A percentile compares a stretch with the other conserved stretches of the same genome.
These are phyloP conservation scores for Montipora capitata DNA, from an alignment of 92 coral and sea anemone genomes.

Conservation along the genomic window DNA sequence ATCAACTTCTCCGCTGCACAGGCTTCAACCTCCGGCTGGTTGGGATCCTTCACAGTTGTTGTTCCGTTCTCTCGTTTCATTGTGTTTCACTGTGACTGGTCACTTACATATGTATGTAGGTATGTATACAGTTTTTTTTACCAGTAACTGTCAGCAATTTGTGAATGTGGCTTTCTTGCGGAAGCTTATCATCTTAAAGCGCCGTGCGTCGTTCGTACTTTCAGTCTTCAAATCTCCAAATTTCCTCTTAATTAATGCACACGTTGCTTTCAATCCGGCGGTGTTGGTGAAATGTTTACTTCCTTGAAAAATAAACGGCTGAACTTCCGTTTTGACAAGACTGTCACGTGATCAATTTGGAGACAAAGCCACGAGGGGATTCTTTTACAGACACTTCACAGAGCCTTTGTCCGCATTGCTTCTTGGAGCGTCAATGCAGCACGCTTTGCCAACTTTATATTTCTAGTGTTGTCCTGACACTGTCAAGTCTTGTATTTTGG, in stretches of 20 bases:
- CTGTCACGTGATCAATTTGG: constrained; percentile 4
- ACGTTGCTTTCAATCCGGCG: too few species aligned
- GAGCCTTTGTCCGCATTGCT: background rate
- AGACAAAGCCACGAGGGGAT: background rate
- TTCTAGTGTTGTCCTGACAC: background rate
- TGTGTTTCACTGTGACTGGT: too few species aligned
- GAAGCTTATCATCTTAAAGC: too few species aligned
- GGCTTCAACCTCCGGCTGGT: too few species aligned
- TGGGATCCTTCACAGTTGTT: too few species aligned
- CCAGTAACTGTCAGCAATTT: background rate
- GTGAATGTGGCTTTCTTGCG: background rate
- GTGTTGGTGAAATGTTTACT: background rate
- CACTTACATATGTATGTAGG: too few species aligned
- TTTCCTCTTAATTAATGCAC: background rate
- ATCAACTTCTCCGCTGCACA: too few species aligned
- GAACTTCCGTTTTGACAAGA: background rate
- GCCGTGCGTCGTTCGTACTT: too few species aligned
- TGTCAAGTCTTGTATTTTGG: background rate
- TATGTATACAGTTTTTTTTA: too few species aligned
- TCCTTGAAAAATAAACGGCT: background rate
- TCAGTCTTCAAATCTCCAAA: background rate
- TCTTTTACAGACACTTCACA: background rate
- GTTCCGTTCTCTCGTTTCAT: too few species aligned
- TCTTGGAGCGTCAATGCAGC: background rate
- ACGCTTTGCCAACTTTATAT: background rate